These are phyloP conservation scores for Parascotia fuliginaria DNA, from an alignment of 2,888 invertebrate species.

Conservation along the genomic window DNA sequence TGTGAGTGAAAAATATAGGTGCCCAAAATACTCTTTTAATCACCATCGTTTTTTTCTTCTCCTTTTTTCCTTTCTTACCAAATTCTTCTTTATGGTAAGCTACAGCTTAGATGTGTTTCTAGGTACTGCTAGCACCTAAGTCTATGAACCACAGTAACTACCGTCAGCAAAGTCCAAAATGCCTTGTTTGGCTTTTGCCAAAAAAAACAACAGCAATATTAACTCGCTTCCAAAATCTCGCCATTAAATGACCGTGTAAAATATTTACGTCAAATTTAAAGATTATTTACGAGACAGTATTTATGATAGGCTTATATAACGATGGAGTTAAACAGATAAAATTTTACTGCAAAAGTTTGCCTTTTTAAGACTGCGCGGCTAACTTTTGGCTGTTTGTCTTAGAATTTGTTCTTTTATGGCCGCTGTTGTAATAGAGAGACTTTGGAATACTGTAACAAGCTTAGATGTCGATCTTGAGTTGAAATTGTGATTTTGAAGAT, in stretches of 20 bases:
- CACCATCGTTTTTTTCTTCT: too few relatives aligned
- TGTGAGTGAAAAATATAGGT: too few relatives aligned
- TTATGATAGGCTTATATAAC: slow-evolving; percentile 55
- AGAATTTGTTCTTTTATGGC: slow-evolving; percentile 35
- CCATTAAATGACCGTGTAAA: slow-evolving; percentile 5
- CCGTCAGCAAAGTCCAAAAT: too few relatives aligned
- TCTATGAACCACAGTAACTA: too few relatives aligned
- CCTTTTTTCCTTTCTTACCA: too few relatives aligned
- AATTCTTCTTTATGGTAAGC: too few relatives aligned
- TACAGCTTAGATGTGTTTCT: too few relatives aligned
- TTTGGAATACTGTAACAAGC: background rate
- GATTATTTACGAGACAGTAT: slow-evolving; percentile 55
- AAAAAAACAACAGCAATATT: too few relatives aligned
- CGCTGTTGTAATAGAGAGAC: slow-evolving; percentile 12
- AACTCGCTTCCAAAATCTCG: background rate
- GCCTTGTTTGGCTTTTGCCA: too few relatives aligned
- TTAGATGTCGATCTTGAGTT: slow-evolving; percentile 1
- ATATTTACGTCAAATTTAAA: slow-evolving; percentile 49
- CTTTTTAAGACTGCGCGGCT: slow-evolving; percentile 42
- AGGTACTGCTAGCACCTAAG: too few relatives aligned
- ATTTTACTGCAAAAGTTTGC: slow-evolving; percentile 57
- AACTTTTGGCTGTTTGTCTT: slow-evolving; percentile 48
- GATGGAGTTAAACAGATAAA: slow-evolving; percentile 54
- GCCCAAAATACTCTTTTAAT: too few relatives aligned
- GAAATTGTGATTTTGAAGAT: background rate